Evolutionary conservation across 2,113 vertebrate species (phyloP), one percentile per base, ranked within the genome.

Genomic region (Ophthalmolycus amberensis): DNA sequence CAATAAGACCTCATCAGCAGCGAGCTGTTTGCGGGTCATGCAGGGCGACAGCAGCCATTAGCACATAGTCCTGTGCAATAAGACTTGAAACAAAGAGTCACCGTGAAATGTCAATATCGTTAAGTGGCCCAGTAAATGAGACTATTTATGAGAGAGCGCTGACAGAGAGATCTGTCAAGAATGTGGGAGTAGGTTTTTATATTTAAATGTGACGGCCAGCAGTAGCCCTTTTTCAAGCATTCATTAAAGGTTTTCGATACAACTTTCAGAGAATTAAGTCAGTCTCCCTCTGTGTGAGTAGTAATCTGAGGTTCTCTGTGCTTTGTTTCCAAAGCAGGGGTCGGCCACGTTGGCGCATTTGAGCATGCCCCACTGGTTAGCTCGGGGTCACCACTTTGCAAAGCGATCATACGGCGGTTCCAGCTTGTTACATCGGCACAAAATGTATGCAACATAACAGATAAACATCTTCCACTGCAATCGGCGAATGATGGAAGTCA

Each of bases 41-140:
- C 54, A 18, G 78, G 76, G 74, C 76, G 50, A 54, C n/a, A 69
- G 72, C 78, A 78, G 86, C 90, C 82, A 92, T 92, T 92, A 91
- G 81, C 81, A 70, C 82, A 79, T 63, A 69, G 42, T 58, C 59
- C 64, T 67, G 46, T 6, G 46, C 60, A 79, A 85, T 78, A 74
- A 70, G 38, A 34, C 82, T 59, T 64, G 37, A 80, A 79, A 86
- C 67, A 76, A 71, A 84, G 50, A 82, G 83, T 48, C 25, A 62
- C 72, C 38, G 52, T 6, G 46, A 90, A 86, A 88, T 85, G 88
- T 72, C 87, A 72, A 77, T 86, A 88, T 74, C 71, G 14, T 69
- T 90, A 87, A 85, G 60, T 77, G 62, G 54, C 42, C 8, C 38
- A 11, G 34, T 81, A 83, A 89, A 85, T 79, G 66, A 83, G 69